Evolutionary conservation across 2,888 invertebrate genomes (phyloP), one percentile per base, ranked within the genome.

Genomic region (Bellardia bayeri): DNA sequence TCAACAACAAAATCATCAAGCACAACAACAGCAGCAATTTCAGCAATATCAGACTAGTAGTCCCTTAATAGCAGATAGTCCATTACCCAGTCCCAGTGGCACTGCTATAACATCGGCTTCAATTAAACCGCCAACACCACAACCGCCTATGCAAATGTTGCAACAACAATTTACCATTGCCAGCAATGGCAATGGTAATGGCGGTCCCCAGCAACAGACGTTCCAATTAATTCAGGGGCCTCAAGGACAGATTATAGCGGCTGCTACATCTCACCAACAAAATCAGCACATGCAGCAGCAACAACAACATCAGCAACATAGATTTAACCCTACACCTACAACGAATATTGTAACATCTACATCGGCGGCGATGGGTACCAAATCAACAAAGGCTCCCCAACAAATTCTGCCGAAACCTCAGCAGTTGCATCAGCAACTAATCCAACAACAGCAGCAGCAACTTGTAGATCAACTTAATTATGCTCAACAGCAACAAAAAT

Each of bases 361-460:
- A 66, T 63, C 85, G 61, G 66, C 51, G 33, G 30, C 72, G 3
- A 51, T 81, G 8, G 69, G 83, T 16, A 56, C 92, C 16, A 93
- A 92, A 81, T 89, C 91, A 13, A 90, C 90, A 64, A 93, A 93
- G 91, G 94, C 94, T 85, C 95, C 95, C 3, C 95, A 95, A 51
- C 95, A 95, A 92, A 95, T 95, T 90, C 94, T 95, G 91, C 95
- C 95, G 56, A 96, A 96, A 92, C 95, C 95, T 83, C 93, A 93
- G 86, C 92, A 91, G 23, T 84, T 90, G 4, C 88, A 90, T 66
- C 91, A 90, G 63, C 90, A 87, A 23, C 0, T 23, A 23, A 23
- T 23, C 23, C 23, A 23, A 23, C 23, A 23, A 23, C 91, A 90
- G 63, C 90, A 87, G 14, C 83, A 83, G 16, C 83, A 83, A 83